These are phyloP conservation scores for Macaria liturata DNA, from an alignment of 2,888 invertebrate genomes.

Conservation along the genomic window DNA sequence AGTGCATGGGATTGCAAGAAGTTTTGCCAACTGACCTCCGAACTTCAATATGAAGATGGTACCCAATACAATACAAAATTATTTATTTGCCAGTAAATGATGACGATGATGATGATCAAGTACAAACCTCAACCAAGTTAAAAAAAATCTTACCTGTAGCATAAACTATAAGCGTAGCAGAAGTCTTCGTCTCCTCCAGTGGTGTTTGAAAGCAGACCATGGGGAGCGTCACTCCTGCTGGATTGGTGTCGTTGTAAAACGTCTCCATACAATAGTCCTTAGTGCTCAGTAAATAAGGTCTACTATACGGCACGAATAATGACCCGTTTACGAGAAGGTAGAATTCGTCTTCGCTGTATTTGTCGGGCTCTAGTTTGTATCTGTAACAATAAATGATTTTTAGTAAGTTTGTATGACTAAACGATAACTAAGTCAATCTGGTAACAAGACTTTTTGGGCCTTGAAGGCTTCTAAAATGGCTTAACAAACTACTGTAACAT, in stretches of 20 bases:
- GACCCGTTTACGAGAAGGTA: slow-evolving; percentile 84
- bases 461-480: too few species aligned
- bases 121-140: too few species aligned
- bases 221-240: slow-evolving; percentile 75
- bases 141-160: slow-evolving; percentile 57
- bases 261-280: slow-evolving; percentile 85
- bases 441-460: too few species aligned
- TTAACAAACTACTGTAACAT: too few species aligned
- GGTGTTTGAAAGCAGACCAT: slow-evolving; percentile 79
- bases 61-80: too few species aligned
- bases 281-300: slow-evolving; percentile 72
- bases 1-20: too few species aligned
- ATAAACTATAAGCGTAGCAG: slow-evolving; percentile 65
- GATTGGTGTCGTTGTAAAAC: slow-evolving; percentile 70
- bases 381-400: slow-evolving; percentile 50
- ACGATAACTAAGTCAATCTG: too few species aligned
- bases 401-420: too few species aligned
- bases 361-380: slow-evolving; percentile 79
- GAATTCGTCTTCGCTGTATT: slow-evolving; percentile 76
- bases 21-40: too few species aligned
- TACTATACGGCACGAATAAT: slow-evolving; percentile 76
- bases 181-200: slow-evolving; percentile 59
- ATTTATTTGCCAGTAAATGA: too few species aligned
- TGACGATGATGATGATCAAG: too few species aligned
- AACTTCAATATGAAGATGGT: too few species aligned